Percentiles rank a stretch among this genome's conserved stretches.
Conservation (phyloP, 2,888 invertebrate species). For the Rotaria magnacalcarata region DNA sequence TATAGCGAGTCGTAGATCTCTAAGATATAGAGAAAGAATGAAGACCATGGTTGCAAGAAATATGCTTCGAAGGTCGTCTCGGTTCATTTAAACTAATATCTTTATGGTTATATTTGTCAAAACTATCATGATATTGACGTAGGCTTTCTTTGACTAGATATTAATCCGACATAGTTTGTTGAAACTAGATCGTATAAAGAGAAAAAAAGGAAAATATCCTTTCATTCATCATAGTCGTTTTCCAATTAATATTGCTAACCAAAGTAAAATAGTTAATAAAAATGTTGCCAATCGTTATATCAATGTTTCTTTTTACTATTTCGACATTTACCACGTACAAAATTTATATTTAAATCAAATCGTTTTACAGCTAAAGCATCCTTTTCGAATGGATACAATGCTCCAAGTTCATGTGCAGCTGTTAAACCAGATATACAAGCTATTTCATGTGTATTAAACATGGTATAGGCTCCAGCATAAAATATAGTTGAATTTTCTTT, state of each 20-base stretch:
- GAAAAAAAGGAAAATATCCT: neutral
- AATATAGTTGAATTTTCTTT: conserved; percentile 50
- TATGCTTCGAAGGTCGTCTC: too few species aligned
- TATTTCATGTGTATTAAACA: conserved; percentile 52
- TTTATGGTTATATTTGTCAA: too few species aligned
- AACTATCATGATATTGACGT: too few species aligned
- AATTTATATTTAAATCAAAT: conserved; percentile 51
- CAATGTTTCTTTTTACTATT: neutral
- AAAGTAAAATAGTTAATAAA: neutral
- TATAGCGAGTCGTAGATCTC: too few species aligned
- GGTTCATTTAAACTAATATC: too few species aligned
- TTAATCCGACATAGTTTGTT: too few species aligned
- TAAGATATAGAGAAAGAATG: too few species aligned
- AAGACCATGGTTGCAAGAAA: too few species aligned
- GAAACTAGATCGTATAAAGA: too few species aligned
- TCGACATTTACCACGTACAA: conserved; percentile 50
- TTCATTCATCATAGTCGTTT: neutral
- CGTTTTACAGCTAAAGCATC: conserved; percentile 51
- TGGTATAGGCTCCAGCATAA: conserved; percentile 51
- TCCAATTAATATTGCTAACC: neutral
- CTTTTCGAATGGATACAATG: conserved; percentile 51
- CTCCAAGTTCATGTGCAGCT: conserved; percentile 51
- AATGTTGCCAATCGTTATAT: neutral
- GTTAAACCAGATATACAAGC: conserved; percentile 52
- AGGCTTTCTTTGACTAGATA: too few species aligned